These are phyloP conservation scores for Oriolus oriolus DNA, from an alignment of 2,113 vertebrate species.

Conservation along the genomic window DNA sequence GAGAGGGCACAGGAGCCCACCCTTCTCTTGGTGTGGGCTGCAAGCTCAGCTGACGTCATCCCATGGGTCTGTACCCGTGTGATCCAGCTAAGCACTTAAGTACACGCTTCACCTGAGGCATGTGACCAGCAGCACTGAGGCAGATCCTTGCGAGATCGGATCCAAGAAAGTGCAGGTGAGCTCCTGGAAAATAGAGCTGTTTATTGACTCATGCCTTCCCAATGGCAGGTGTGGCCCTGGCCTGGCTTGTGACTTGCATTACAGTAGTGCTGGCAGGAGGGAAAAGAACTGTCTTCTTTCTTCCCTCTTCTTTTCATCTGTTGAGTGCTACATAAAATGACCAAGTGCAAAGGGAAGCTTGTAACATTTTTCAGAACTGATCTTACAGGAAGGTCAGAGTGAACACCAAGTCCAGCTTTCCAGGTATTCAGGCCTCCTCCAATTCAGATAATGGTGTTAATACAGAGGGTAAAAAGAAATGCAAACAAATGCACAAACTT, in stretches of 20 bases:
- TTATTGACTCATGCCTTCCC: not conserved
- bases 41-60: not conserved
- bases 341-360: not conserved
- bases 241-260: not conserved
- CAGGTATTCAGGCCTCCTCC: not conserved
- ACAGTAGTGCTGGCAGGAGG: not conserved
- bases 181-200: not conserved
- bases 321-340: not conserved
- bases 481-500: not conserved
- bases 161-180: not conserved
- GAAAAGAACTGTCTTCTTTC: not conserved
- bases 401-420: not conserved
- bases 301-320: not conserved
- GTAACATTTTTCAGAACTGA: not conserved
- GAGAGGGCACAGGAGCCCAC: not conserved
- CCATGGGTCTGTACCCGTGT: not conserved
- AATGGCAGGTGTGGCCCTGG: slow-evolving; percentile 3
- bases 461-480: not conserved
- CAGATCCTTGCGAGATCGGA: rapidly evolving
- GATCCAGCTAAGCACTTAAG: not conserved
- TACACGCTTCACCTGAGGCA: not conserved
- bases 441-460: not conserved
- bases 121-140: not conserved
- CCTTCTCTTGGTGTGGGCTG: not conserved
- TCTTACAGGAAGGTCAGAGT: not conserved